A percentile compares a stretch with the other conserved stretches of the same genome.
Conservation (phyloP, 2,797 vertebrate genomes). For the Lepilemur septentrionalis region DNA sequence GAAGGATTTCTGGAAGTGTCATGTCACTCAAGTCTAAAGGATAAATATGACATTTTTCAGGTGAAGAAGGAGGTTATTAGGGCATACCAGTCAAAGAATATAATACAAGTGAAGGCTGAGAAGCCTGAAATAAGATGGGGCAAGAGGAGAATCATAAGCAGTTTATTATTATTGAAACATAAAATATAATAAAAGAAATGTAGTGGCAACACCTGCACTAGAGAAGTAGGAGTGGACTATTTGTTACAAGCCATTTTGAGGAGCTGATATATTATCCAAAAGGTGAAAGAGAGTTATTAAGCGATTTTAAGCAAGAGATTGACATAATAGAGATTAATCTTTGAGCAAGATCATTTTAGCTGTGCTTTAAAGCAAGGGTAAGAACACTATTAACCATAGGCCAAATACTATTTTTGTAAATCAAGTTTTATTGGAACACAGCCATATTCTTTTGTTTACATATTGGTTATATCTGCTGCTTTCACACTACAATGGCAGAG, state of each 20-base stretch:
- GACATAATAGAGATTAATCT: background rate
- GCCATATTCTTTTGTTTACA: background rate
- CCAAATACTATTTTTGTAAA: background rate
- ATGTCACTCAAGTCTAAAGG: background rate
- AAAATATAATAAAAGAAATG: background rate
- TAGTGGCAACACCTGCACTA: background rate
- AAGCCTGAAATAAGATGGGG: background rate
- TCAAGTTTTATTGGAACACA: background rate
- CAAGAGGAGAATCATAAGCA: background rate
- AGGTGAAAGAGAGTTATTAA: background rate
- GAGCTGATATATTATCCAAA: background rate
- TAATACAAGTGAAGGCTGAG: background rate
- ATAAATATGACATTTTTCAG: background rate
- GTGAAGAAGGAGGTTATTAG: background rate
- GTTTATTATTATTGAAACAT: background rate
- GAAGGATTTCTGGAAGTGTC: background rate
- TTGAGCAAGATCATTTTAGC: background rate
- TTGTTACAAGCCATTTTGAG: background rate
- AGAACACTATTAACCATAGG: background rate
- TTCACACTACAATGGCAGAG: background rate
- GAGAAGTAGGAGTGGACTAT: background rate
- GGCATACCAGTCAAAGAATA: background rate
- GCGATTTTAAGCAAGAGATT: background rate
- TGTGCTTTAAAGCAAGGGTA: background rate
- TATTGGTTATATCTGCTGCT: background rate